Evolutionary conservation across 2,888 invertebrate species (phyloP).

Genomic region (Platerodrilus igneus): DNA sequence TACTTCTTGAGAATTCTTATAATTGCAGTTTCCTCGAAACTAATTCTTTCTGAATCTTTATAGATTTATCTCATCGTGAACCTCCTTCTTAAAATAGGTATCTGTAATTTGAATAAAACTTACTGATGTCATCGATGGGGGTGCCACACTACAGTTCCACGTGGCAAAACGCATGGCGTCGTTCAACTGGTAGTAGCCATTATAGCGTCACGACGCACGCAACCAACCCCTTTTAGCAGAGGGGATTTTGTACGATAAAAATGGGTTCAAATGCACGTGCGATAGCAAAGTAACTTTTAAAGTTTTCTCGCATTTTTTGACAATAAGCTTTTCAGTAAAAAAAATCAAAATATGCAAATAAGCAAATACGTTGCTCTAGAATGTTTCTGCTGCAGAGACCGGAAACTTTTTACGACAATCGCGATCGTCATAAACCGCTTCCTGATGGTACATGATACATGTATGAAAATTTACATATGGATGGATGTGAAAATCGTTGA

Average conservation of each 20-base stretch:
- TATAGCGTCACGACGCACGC: slow-evolving; percentile 35
- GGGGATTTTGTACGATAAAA: slow-evolving; percentile 11
- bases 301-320: slow-evolving; percentile 1
- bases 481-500: slow-evolving; percentile 29
- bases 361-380: no score
- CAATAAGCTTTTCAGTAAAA: no score
- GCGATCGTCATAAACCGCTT: slow-evolving; percentile 29
- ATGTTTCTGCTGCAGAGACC: no score
- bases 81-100: slow-evolving; percentile 10
- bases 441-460: slow-evolving; percentile 25
- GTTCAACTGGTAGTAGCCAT: no score
- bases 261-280: slow-evolving; percentile 14
- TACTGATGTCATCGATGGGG: slow-evolving; percentile 23
- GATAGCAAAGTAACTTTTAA: no score
- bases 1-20: no score
- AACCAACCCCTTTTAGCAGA: slow-evolving; percentile 15
- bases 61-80: not conserved
- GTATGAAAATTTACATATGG: slow-evolving; percentile 32
- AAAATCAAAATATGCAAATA: no score
- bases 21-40: no score
- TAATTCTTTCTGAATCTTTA: no score
- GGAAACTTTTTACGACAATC: no score
- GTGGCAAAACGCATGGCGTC: slow-evolving; percentile 35
- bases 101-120: slow-evolving; percentile 20
- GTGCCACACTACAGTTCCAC: slow-evolving; percentile 28